These are phyloP conservation scores for Carapus acus DNA, from an alignment of 2,797 vertebrate genomes.

Conservation along the genomic window DNA sequence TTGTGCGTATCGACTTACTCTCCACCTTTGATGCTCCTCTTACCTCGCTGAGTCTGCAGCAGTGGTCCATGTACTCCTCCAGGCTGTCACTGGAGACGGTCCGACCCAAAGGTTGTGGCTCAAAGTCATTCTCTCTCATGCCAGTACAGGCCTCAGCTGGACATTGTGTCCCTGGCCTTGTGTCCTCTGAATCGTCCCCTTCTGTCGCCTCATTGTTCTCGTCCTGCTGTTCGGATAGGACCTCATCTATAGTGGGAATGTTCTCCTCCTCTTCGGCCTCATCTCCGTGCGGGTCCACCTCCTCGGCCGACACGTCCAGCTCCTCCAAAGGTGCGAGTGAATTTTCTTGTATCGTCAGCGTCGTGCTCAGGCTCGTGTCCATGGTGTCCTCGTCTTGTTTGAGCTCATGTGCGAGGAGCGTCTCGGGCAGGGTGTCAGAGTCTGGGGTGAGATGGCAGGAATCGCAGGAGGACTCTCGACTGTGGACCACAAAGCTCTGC, in stretches of 20 bases:
- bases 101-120: slow-evolving; percentile 63
- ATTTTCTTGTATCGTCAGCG: slow-evolving; percentile 9
- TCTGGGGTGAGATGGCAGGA: slow-evolving; percentile 70
- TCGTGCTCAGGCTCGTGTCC: slow-evolving; percentile 4
- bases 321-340: slow-evolving; percentile 13
- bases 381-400: slow-evolving; percentile 29
- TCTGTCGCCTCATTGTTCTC: slow-evolving; percentile 22
- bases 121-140: slow-evolving; percentile 46
- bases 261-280: slow-evolving; percentile 39
- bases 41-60: slow-evolving; percentile 85
- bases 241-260: slow-evolving; percentile 19
- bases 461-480: slow-evolving; percentile 80
- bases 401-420: slow-evolving; percentile 42
- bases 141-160: slow-evolving; percentile 50
- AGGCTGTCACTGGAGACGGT: slow-evolving; percentile 76
- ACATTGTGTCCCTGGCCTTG: slow-evolving; percentile 31
- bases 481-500: slow-evolving; percentile 84
- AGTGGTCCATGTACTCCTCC: slow-evolving; percentile 85
- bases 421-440: slow-evolving; percentile 49
- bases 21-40: too few relatives aligned
- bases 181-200: slow-evolving; percentile 39
- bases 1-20: too few relatives aligned
- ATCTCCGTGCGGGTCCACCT: slow-evolving; percentile 21
- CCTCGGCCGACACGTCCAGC: slow-evolving; percentile 9
- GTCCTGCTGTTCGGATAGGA: slow-evolving; percentile 18